Conservation (phyloP, 1,140 invertebrate species). For the Streblospio benedicti region DNA sequence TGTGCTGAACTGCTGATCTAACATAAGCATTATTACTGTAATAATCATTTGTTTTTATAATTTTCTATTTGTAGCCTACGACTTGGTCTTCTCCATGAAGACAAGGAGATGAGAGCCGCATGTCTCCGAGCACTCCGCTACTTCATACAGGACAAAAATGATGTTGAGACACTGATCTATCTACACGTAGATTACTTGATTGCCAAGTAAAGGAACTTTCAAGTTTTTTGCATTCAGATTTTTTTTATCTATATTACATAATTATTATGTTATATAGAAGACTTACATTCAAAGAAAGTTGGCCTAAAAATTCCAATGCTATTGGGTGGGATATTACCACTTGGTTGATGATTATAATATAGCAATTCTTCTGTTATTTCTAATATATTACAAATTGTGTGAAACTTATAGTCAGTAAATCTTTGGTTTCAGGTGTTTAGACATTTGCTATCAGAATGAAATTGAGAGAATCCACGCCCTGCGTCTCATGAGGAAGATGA, state of each 20-base stretch:
- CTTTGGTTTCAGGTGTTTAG: conserved; percentile 64
- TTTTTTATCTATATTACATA: too few species aligned
- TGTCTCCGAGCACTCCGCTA: conserved; percentile 76
- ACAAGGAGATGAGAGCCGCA: conserved; percentile 78
- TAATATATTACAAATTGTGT: too few species aligned
- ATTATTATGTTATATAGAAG: too few species aligned
- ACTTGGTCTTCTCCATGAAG: conserved; percentile 70
- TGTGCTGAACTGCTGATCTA: not conserved
- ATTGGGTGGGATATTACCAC: too few species aligned
- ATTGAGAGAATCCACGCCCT: conserved; percentile 81
- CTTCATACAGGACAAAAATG: conserved; percentile 64
- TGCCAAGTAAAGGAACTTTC: conserved; percentile 52
- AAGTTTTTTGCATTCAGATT: too few species aligned
- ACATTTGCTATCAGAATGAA: conserved; percentile 71
- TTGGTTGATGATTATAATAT: too few species aligned
- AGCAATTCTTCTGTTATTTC: too few species aligned
- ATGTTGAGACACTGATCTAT: conserved; percentile 66
- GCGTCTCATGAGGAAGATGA: conserved; percentile 65
- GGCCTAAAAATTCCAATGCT: too few species aligned
- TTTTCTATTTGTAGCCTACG: conserved; percentile 61
- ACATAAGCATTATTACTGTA: not conserved
- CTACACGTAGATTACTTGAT: conserved; percentile 74
- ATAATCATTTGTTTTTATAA: too few species aligned
- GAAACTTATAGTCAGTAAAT: too few species aligned
- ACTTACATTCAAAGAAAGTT: too few species aligned